phyloP scores from a whole-genome alignment of 2,113 vertebrate genomes.

The Phyllopteryx taeniolatus region DNA sequence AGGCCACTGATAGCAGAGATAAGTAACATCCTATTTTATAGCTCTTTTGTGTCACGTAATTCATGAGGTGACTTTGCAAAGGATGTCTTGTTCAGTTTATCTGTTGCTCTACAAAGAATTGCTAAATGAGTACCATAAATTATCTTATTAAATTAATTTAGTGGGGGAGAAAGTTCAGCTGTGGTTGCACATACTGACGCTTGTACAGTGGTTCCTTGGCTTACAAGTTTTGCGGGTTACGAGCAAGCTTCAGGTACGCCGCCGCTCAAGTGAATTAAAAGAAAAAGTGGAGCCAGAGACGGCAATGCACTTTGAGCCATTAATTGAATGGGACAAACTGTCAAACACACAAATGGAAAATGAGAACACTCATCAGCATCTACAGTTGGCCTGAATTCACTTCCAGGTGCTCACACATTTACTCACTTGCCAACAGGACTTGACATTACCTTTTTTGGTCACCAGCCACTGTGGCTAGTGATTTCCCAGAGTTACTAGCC shows the following conservation, averaged over 20 bases:
- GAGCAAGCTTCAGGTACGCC: too few relatives aligned
- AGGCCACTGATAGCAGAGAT: conserved; percentile 52
- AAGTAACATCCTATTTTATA: conserved; percentile 60
- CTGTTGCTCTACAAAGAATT: conserved; percentile 30
- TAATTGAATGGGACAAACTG: neutral
- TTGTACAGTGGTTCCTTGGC: neutral
- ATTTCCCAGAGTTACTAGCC: too few relatives aligned
- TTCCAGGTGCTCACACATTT: too few relatives aligned
- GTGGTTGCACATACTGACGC: neutral
- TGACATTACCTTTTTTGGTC: too few relatives aligned
- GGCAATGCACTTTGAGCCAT: neutral
- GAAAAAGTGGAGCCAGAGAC: neutral
- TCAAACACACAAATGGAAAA: neutral
- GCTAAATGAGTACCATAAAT: conserved; percentile 23
- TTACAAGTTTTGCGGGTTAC: neutral
- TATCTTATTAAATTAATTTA: conserved; percentile 9
- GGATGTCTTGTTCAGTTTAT: conserved; percentile 21
- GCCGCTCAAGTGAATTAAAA: neutral
- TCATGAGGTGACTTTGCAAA: conserved; percentile 41
- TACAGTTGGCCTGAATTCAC: too few relatives aligned
- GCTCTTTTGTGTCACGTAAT: conserved; percentile 45
- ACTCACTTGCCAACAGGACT: too few relatives aligned
- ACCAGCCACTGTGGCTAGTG: too few relatives aligned
- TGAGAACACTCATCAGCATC: neutral
- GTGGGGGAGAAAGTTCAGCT: conserved; percentile 10